phyloP scores from a whole-genome alignment of 2,797 vertebrate genomes.

The Gambelia wislizenii region DNA sequence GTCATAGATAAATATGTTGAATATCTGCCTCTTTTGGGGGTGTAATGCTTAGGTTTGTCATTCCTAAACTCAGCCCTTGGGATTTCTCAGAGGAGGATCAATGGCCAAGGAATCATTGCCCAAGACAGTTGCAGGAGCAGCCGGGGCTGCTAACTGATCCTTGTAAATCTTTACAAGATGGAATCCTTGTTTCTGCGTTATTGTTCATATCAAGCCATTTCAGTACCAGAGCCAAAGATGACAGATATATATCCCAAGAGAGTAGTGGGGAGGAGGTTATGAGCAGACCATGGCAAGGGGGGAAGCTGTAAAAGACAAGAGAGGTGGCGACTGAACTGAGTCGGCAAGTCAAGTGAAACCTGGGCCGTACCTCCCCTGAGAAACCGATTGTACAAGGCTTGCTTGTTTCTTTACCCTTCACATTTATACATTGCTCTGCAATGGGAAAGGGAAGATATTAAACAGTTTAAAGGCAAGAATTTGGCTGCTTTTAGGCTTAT shows the following conservation, averaged over 20 bases:
- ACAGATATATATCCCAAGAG: constrained; percentile 31
- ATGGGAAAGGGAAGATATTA: neutral
- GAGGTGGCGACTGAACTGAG: neutral
- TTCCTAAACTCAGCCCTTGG: neutral
- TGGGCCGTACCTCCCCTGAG: neutral
- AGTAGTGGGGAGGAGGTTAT: neutral
- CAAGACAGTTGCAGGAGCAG: neutral
- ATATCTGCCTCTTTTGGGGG: too few relatives aligned
- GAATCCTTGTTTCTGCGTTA: constrained; percentile 3
- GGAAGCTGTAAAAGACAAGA: neutral
- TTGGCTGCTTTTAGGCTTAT: too few relatives aligned
- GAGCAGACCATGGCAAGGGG: neutral
- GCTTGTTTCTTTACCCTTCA: neutral
- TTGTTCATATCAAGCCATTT: constrained; percentile 31
- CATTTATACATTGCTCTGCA: neutral
- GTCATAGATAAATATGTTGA: too few relatives aligned
- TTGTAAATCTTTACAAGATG: constrained; percentile 29
- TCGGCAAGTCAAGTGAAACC: neutral
- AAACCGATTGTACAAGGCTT: neutral
- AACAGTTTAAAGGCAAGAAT: too few relatives aligned
- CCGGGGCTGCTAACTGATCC: neutral
- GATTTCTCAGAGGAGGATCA: neutral
- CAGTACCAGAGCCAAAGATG: constrained; percentile 3
- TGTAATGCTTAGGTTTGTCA: neutral
- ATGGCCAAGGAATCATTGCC: neutral